Evolutionary conservation across 1,140 invertebrate genomes (phyloP).

Genomic region (Brachionus rubens): DNA sequence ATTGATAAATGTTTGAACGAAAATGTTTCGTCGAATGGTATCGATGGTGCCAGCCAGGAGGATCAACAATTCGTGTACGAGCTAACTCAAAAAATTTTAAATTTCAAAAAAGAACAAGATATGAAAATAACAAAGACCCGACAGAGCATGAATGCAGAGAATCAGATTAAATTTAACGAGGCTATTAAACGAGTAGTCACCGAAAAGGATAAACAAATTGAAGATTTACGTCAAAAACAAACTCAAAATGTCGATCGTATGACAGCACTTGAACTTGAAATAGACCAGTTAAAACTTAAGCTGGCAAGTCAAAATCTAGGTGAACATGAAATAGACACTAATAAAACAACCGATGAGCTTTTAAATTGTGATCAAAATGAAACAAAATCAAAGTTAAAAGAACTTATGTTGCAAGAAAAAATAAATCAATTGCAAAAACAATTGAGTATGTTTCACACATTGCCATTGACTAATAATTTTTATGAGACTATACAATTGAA

Average conservation of each 20-base stretch:
- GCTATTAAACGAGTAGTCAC: slow-evolving; percentile 66
- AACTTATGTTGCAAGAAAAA: slow-evolving; percentile 41
- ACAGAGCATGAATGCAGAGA: slow-evolving; percentile 9
- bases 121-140: not conserved
- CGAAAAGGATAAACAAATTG: slow-evolving; percentile 72
- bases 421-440: slow-evolving; percentile 41
- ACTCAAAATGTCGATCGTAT: not conserved
- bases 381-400: slow-evolving; percentile 35
- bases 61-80: not conserved
- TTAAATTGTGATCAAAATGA: slow-evolving; percentile 19
- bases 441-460: slow-evolving; percentile 1
- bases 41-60: not conserved
- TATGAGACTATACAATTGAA: slow-evolving; percentile 36
- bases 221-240: slow-evolving; percentile 67
- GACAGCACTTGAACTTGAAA: not conserved
- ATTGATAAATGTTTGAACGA: not conserved
- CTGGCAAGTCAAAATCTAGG: not conserved
- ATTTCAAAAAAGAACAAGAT: slow-evolving; percentile 10
- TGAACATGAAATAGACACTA: slow-evolving; percentile 11
- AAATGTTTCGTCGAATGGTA: not conserved
- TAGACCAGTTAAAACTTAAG: slow-evolving; percentile 9
- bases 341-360: slow-evolving; percentile 13
- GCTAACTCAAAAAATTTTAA: not conserved
- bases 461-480: slow-evolving; percentile 37
- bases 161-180: slow-evolving; percentile 63